These are phyloP conservation scores for Luscinia luscinia DNA, from an alignment of 2,797 vertebrate species.

Conservation along the genomic window DNA sequence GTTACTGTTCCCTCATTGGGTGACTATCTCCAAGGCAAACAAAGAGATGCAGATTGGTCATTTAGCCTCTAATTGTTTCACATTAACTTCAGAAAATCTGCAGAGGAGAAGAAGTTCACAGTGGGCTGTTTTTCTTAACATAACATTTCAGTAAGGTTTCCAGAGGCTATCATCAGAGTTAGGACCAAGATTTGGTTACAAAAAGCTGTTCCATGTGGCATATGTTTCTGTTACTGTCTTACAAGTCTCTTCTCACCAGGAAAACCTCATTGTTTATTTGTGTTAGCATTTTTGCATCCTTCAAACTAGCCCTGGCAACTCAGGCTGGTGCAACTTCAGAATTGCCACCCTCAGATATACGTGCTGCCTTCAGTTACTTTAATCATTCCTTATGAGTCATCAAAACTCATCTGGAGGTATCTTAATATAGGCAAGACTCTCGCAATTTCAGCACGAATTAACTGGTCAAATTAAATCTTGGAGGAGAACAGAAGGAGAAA, in stretches of 20 bases:
- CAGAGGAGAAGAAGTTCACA: neutral
- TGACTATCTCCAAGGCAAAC: neutral
- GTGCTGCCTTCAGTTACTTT: neutral
- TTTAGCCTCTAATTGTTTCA: neutral
- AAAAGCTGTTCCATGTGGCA: neutral
- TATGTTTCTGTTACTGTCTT: neutral
- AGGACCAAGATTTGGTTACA: neutral
- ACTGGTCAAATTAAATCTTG: neutral
- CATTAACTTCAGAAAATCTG: slow-evolving; percentile 1
- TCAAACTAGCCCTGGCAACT: neutral
- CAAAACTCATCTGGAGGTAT: neutral
- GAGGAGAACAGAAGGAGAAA: neutral
- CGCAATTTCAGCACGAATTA: neutral
- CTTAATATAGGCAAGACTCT: neutral
- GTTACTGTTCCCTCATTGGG: neutral
- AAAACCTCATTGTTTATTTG: neutral
- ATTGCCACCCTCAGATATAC: neutral
- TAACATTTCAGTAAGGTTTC: neutral
- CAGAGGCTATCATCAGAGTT: neutral
- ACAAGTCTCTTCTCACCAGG: neutral
- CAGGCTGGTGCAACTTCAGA: neutral
- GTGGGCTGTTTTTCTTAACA: neutral
- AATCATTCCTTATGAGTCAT: neutral
- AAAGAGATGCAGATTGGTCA: neutral
- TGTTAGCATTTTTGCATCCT: neutral